phyloP scores from a whole-genome alignment of 2,797 vertebrate genomes.

The Petrocephalus schoutedeni region DNA sequence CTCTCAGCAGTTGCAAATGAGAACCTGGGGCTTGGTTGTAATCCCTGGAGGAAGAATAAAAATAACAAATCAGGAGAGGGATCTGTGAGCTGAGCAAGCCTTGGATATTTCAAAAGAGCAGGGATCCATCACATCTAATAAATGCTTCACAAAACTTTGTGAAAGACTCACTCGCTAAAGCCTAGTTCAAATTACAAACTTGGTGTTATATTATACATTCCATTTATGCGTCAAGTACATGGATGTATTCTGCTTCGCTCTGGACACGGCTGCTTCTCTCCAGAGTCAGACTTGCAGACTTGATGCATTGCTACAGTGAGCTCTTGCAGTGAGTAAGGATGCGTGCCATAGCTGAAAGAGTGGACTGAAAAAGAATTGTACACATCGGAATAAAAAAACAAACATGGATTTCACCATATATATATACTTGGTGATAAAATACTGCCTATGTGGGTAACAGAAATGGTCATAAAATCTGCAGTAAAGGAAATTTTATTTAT shows the following conservation, averaged over 20 bases:
- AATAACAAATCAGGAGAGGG: background rate
- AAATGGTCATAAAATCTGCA: background rate
- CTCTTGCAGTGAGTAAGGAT: background rate
- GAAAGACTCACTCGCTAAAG: background rate
- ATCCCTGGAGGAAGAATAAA: background rate
- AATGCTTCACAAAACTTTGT: background rate
- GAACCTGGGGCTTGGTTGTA: conserved; percentile 8
- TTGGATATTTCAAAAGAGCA: background rate
- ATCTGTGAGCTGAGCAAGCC: background rate
- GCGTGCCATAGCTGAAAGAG: background rate
- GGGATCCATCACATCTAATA: background rate
- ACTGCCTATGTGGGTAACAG: background rate
- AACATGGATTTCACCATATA: background rate
- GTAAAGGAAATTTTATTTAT: background rate
- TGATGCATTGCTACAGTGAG: background rate
- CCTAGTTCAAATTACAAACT: background rate
- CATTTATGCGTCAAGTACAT: background rate
- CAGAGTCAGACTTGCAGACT: background rate
- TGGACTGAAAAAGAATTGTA: background rate
- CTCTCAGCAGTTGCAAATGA: conserved; percentile 25
- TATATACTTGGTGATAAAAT: background rate
- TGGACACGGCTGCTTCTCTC: background rate
- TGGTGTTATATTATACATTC: background rate
- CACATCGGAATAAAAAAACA: background rate
- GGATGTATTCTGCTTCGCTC: background rate